Conservation (phyloP, 2,797 vertebrate species). For the Phylloscopus collybita region DNA sequence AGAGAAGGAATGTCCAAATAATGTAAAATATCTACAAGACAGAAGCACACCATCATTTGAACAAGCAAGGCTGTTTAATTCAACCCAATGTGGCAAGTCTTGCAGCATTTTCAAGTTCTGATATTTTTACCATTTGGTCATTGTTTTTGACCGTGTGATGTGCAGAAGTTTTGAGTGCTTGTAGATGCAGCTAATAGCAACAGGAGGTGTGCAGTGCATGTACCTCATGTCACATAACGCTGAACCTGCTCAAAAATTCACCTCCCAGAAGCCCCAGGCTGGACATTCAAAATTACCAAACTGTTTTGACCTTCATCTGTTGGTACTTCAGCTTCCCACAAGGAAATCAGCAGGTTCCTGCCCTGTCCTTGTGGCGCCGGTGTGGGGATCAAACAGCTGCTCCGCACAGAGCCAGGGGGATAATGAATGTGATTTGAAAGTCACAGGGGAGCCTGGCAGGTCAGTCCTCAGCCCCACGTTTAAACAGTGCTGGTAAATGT, state of each 20-base stretch:
- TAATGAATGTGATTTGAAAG: not conserved
- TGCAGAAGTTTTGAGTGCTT: fast-evolving
- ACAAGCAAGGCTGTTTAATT: not conserved
- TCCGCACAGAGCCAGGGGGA: not conserved
- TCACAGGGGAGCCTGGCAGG: not conserved
- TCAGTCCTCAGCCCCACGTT: not conserved
- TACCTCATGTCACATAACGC: not conserved
- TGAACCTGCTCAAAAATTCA: not conserved
- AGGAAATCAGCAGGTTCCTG: not conserved
- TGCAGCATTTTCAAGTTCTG: not conserved
- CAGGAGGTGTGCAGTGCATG: fast-evolving
- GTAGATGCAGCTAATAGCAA: not conserved
- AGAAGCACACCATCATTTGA: not conserved
- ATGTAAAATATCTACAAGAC: not conserved
- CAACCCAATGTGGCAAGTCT: not conserved
- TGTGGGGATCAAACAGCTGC: not conserved
- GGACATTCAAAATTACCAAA: not conserved
- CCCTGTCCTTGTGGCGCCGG: not conserved
- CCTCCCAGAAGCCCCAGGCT: not conserved
- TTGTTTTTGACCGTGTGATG: not conserved
- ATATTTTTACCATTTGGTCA: not conserved
- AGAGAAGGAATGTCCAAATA: not conserved
- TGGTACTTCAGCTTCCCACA: not conserved
- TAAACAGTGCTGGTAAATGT: not conserved
- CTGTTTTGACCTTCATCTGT: not conserved